Conservation (phyloP, 30 jellyfish, hydroid and myxozoan genomes). For the Aurelia coerulea region DNA sequence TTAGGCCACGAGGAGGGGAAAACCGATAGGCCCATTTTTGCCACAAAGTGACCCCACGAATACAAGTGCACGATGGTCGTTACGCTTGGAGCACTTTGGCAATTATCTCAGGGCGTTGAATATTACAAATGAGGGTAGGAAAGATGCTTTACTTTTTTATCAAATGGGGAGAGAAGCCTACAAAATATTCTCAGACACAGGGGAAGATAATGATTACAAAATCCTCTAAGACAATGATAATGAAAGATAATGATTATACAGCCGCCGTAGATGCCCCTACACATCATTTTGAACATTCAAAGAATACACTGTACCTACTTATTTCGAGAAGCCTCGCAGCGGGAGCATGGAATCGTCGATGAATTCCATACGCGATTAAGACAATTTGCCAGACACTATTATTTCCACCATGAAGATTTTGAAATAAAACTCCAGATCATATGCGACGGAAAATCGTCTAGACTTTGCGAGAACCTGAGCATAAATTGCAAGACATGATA, state of each 20-base stretch:
- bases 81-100: too few species aligned
- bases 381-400: constrained; percentile 14
- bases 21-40: too few species aligned
- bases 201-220: too few species aligned
- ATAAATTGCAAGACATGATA: constrained; percentile 34
- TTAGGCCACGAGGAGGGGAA: too few species aligned
- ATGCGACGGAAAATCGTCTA: constrained; percentile 43
- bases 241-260: background rate
- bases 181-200: too few species aligned
- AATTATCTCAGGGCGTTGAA: too few species aligned
- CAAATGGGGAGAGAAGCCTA: too few species aligned
- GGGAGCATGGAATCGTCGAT: constrained; percentile 7
- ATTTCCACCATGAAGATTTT: constrained; percentile 39
- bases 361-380: constrained; percentile 30
- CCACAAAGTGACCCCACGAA: too few species aligned
- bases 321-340: constrained; percentile 33
- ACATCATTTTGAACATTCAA: background rate
- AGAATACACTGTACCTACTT: background rate
- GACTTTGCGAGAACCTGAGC: constrained; percentile 37
- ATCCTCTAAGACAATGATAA: constrained; percentile 13
- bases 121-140: too few species aligned
- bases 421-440: constrained; percentile 45
- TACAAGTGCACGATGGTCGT: too few species aligned
- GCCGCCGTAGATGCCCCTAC: too few species aligned
- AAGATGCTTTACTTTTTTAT: too few species aligned